A percentile compares a stretch with the other conserved stretches of the same genome.
phyloP scores from a whole-genome alignment of 2,797 vertebrate species.

The Champsocephalus esox region DNA sequence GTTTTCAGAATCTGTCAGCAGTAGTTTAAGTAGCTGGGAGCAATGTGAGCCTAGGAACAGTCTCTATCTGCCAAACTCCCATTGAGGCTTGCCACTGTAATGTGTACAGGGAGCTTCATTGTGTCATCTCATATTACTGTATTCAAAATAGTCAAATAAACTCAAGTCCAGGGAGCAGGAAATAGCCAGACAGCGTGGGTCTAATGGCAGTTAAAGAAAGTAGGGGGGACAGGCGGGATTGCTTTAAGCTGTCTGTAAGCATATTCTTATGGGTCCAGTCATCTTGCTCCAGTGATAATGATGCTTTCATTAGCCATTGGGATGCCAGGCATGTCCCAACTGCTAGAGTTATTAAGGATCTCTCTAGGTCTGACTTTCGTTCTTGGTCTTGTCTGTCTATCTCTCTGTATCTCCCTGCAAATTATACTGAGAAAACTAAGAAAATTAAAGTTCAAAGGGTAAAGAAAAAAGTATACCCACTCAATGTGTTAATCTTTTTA shows the following conservation, averaged over 20 bases:
- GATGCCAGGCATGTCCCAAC: conserved; percentile 72
- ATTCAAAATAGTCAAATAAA: conserved; percentile 73
- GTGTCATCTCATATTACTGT: conserved; percentile 71
- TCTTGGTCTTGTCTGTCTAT: neutral
- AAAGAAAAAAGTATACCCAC: conserved; percentile 56
- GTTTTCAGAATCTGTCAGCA: conserved; percentile 56
- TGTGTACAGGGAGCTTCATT: conserved; percentile 59
- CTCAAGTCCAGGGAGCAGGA: conserved; percentile 62
- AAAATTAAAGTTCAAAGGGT: conserved; percentile 62
- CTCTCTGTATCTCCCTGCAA: conserved; percentile 48
- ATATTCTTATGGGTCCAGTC: conserved; percentile 67
- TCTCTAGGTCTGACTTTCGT: conserved; percentile 10
- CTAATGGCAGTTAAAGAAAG: conserved; percentile 71
- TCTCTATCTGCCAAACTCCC: conserved; percentile 62
- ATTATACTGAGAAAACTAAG: conserved; percentile 54
- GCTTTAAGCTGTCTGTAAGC: conserved; percentile 68
- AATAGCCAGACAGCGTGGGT: conserved; percentile 66
- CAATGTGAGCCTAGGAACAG: conserved; percentile 44
- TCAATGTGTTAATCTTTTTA: conserved; percentile 35
- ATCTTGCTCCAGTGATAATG: conserved; percentile 71
- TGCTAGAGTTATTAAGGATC: conserved; percentile 59
- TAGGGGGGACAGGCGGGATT: conserved; percentile 62
- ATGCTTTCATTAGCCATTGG: conserved; percentile 77
- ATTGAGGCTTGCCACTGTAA: conserved; percentile 49
- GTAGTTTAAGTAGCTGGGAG: conserved; percentile 47